Conservation (phyloP, 2,888 invertebrate species). For the Hymenopus coronatus region DNA sequence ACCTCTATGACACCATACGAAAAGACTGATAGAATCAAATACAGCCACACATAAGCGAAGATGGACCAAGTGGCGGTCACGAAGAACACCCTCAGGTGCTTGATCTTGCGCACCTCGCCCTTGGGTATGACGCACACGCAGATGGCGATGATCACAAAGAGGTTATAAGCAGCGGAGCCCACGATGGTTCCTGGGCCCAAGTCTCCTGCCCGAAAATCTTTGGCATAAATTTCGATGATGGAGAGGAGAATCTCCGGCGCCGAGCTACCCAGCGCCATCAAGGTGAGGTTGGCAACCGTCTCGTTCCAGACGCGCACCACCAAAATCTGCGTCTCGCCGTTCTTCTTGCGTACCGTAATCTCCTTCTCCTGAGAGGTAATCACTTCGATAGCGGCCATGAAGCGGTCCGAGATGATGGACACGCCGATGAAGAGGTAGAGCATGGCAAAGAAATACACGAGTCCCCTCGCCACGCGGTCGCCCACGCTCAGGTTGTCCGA, state of each 20-base stretch:
- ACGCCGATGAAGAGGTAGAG: slow-evolving; percentile 97
- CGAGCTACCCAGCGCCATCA: slow-evolving; percentile 98
- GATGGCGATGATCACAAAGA: slow-evolving; percentile 95
- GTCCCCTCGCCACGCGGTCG: slow-evolving; percentile 80
- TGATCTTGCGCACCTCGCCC: slow-evolving; percentile 88
- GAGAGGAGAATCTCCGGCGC: slow-evolving; percentile 97
- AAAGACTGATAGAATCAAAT: slow-evolving; percentile 85
- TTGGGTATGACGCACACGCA: slow-evolving; percentile 89
- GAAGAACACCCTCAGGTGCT: slow-evolving; percentile 94
- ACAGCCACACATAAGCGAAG: slow-evolving; percentile 98
- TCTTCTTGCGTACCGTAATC: slow-evolving; percentile 84
- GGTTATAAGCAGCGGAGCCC: slow-evolving; percentile 97
- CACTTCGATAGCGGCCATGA: slow-evolving; percentile 99
- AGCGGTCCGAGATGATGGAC: slow-evolving; percentile 96
- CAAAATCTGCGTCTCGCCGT: slow-evolving; percentile 82
- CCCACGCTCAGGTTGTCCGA: slow-evolving; percentile 68
- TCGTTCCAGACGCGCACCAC: slow-evolving; percentile 98
- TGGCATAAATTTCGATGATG: slow-evolving; percentile 95
- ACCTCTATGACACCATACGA: slow-evolving; percentile 87
- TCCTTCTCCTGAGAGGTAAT: slow-evolving; percentile 97
- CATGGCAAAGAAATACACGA: slow-evolving; percentile 85
- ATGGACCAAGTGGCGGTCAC: slow-evolving; percentile 97
- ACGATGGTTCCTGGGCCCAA: slow-evolving; percentile 98
- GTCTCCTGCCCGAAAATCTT: slow-evolving; percentile 93
- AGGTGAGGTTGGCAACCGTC: slow-evolving; percentile 95